Evolutionary conservation across 1,140 invertebrate species (phyloP).

Genomic region (Calephelis nemesis): DNA sequence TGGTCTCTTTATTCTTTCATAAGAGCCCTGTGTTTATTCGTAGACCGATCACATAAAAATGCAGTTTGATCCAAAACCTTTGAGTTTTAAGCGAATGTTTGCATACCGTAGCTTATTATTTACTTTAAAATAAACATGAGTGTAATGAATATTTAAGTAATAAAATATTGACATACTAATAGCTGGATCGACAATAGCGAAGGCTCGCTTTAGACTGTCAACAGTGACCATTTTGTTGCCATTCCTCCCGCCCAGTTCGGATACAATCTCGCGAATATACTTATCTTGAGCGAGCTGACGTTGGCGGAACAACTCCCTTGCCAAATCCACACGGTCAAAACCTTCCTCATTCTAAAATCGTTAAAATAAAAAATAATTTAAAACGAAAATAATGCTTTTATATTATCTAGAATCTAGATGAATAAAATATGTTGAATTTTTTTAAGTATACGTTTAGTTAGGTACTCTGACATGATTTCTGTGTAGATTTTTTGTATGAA

Average conservation of each 20-base stretch:
- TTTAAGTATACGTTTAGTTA: too few relatives aligned
- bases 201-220: conserved; percentile 63
- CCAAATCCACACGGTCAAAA: conserved; percentile 66
- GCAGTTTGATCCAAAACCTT: too few relatives aligned
- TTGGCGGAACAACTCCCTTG: conserved; percentile 66
- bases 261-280: conserved; percentile 65
- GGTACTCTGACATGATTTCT: too few relatives aligned
- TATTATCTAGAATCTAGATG: too few relatives aligned
- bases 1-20: too few relatives aligned
- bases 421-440: too few relatives aligned
- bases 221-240: conserved; percentile 48
- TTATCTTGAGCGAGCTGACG: conserved; percentile 69
- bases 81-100: too few relatives aligned
- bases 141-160: neutral
- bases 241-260: conserved; percentile 52
- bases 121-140: neutral
- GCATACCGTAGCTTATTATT: neutral
- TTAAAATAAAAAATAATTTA: neutral
- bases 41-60: too few relatives aligned
- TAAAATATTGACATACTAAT: conserved; percentile 49
- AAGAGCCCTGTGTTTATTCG: too few relatives aligned
- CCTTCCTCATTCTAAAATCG: conserved; percentile 68
- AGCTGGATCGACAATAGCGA: conserved; percentile 72
- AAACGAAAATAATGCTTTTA: neutral
- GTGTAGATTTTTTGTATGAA: too few relatives aligned